Percentiles rank a stretch among this genome's conserved stretches.
These are phyloP conservation scores for Falco biarmicus DNA, from an alignment of 2,797 vertebrate genomes.

Conservation along the genomic window DNA sequence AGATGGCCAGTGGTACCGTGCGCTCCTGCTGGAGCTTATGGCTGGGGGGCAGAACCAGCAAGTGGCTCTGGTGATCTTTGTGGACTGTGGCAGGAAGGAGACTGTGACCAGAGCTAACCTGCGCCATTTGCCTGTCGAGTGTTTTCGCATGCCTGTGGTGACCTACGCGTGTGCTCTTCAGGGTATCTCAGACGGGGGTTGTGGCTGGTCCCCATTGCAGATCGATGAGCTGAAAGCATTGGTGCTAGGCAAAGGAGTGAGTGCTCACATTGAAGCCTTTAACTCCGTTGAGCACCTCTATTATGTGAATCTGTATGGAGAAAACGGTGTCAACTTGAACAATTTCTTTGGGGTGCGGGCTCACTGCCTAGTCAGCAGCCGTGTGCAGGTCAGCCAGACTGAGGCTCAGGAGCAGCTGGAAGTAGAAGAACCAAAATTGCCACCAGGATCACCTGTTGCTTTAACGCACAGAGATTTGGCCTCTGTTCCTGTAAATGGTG, in stretches of 20 bases:
- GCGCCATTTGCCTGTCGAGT: constrained; percentile 82
- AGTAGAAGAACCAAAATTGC: neutral
- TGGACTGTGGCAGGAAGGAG: constrained; percentile 90
- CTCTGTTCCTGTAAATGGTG: neutral
- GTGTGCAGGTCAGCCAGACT: constrained; percentile 12
- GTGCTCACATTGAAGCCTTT: constrained; percentile 87
- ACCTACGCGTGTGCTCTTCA: constrained; percentile 90
- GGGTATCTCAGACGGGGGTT: constrained; percentile 83
- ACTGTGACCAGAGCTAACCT: constrained; percentile 81
- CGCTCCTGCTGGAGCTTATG: constrained; percentile 68
- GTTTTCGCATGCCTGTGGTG: constrained; percentile 91
- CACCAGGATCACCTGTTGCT: neutral
- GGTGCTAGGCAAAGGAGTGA: constrained; percentile 82
- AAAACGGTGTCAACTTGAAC: constrained; percentile 87
- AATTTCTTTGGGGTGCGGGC: constrained; percentile 78
- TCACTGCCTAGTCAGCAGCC: constrained; percentile 48
- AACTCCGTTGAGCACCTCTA: constrained; percentile 89
- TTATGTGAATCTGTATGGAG: constrained; percentile 86
- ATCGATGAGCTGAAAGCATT: constrained; percentile 81
- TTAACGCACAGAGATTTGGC: rapidly evolving
- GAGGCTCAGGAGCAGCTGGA: neutral
- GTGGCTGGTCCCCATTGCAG: constrained; percentile 84
- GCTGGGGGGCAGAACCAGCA: constrained; percentile 70
- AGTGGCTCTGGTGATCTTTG: constrained; percentile 84
- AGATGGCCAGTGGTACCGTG: constrained; percentile 90